phyloP scores from a whole-genome alignment of 2,888 invertebrate species.

The Amblyjoppa proteus region DNA sequence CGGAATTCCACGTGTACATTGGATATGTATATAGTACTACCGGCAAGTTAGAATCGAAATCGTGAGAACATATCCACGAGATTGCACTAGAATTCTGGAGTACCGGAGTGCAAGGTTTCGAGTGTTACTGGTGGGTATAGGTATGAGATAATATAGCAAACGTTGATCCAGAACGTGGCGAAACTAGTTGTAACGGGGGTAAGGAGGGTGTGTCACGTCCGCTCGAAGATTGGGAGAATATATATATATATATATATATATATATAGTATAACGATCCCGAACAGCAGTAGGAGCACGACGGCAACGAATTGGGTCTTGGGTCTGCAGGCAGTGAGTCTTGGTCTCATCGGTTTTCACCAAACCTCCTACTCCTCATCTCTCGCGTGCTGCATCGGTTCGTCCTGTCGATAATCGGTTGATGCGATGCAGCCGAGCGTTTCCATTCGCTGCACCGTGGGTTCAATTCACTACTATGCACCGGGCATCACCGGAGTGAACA shows the following conservation, averaged over 20 bases:
- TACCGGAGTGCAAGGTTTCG: conserved; percentile 45
- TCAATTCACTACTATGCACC: conserved; percentile 9
- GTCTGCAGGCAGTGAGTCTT: conserved; percentile 22
- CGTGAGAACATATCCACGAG: conserved; percentile 42
- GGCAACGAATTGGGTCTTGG: conserved; percentile 43
- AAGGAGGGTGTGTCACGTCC: conserved; percentile 64
- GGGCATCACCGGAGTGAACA: conserved; percentile 6
- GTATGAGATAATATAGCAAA: conserved; percentile 29
- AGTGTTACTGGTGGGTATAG: conserved; percentile 27
- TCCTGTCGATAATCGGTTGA: conserved; percentile 57
- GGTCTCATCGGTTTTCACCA: conserved; percentile 29
- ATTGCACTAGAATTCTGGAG: conserved; percentile 39
- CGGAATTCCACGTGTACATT: background rate
- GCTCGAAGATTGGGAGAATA: conserved; percentile 63
- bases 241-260: conserved; percentile 24
- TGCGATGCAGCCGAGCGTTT: conserved; percentile 42
- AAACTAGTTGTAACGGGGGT: conserved; percentile 43
- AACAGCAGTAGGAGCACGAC: conserved; percentile 23
- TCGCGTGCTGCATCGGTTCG: conserved; percentile 36
- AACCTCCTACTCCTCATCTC: conserved; percentile 31
- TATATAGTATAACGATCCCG: conserved; percentile 39
- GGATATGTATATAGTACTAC: conserved; percentile 15
- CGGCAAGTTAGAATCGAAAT: conserved; percentile 47
- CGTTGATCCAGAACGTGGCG: conserved; percentile 57
- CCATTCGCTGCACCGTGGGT: background rate